phyloP scores from a whole-genome alignment of 64 coral and sea anemone genomes.

The Montipora foliosa region DNA sequence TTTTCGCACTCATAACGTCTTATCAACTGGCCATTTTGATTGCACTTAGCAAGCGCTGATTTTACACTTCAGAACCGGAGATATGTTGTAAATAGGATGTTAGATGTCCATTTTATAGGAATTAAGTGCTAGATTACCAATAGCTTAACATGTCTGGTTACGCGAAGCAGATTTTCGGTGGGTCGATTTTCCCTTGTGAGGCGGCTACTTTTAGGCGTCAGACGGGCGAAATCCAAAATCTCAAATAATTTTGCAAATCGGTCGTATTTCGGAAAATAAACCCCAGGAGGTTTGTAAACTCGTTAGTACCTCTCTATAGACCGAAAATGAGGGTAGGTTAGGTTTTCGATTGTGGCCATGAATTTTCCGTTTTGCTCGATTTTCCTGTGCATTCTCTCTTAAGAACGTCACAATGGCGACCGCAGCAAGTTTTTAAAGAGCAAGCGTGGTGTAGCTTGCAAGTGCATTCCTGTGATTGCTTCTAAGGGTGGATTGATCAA shows the following conservation, averaged over 20 bases:
- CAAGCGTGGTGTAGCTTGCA: neutral
- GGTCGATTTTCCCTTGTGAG: neutral
- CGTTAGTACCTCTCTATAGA: no score
- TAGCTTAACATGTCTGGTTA: neutral
- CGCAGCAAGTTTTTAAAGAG: neutral
- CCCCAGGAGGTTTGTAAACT: no score
- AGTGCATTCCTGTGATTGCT: neutral
- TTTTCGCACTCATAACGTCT: neutral
- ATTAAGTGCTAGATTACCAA: neutral
- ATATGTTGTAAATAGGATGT: neutral
- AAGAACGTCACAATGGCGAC: neutral
- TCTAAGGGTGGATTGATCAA: neutral
- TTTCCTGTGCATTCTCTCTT: conserved; percentile 62
- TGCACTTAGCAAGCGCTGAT: neutral
- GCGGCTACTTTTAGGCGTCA: no score
- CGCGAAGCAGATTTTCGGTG: neutral
- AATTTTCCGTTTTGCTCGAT: conserved; percentile 42
- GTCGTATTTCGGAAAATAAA: no score
- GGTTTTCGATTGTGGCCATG: conserved; percentile 41
- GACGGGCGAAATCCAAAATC: no score
- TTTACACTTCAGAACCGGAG: neutral
- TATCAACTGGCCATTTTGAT: neutral
- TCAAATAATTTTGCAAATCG: no score
- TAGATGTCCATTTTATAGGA: neutral
- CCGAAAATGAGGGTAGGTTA: conserved; percentile 61